Base-by-base conservation (phyloP, 2,888 invertebrate species). In the Dasypogon diadema region DNA sequence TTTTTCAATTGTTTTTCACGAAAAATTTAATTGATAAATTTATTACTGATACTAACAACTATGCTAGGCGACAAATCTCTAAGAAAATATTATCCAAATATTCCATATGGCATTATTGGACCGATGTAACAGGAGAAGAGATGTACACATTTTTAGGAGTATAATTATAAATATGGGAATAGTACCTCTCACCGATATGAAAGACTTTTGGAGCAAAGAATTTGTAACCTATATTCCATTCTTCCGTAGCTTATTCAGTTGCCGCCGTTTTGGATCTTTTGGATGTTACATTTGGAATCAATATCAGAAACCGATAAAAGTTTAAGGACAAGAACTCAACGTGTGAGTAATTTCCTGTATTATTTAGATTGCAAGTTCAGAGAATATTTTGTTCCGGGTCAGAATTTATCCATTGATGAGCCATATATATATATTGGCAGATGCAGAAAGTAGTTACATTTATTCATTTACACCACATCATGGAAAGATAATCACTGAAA, bases 321-420 rank as follows among this genome's bases (percentile, higher is more conserved):
- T 54, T 54, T 54, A n/a, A 54, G 22, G 12, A 54, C 54, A 21
- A 16, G 54, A 54, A 54, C 2, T 21, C 54, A 54, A 54, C 18
- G 54, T 21, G 54, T 54, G 6, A 54, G 54, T 54, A 54, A 54
- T 54, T 54, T 54, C 22, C 22, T 54, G 54, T 16, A 54, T 21
- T 54, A 54, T 21, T 21, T 54, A 54, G 54, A 54, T 54, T 54
- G 4, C 21, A 54, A 16, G 12, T 54, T 54, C 22, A 21, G 21
- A 54, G 54, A 54, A 21, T 21, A 54, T 21, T 54, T 54, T 54
- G 22, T 54, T 16, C 22, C 22, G 2, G 22, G n/a, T 21, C 54
- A 54, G 22, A 21, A 21, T 54, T 21, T 54, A 21, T 54, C 54
- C 21, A 21, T 54, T 21, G 54, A 54, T 54, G 54, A 21, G 2